Evolutionary conservation across 1,140 invertebrate species (phyloP), one percentile per base, ranked within the genome.

Genomic region (Drosophila serrata): DNA sequence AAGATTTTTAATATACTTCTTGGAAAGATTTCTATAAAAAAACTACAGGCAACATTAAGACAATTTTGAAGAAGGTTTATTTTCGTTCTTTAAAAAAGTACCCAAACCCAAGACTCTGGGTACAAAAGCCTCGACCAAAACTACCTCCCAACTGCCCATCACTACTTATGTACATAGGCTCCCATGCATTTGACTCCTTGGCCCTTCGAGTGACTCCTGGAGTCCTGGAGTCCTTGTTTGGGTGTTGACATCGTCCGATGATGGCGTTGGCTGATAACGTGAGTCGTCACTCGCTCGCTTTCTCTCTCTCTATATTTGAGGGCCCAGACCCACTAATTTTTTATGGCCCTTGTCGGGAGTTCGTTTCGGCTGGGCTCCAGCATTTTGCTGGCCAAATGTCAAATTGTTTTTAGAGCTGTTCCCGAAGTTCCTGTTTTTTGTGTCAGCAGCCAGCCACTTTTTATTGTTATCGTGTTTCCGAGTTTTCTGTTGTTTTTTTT

Each of bases 361-460:
- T 57, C 33, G 39, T 29, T 40, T 35, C 45, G 53, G 46, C 19
- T 59, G 46, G 37, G 40, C 46, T 19, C 31, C 60, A 29, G 51
- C 35, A 40, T 63, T 63, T 82, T 87, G 82, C 80, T 88, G 84
- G 85, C 85, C 84, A 90, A 84, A 88, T 90, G 80, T 90, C 84
- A 88, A 88, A 88, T 88, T 88, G 84, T 88, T 88, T 88, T 88
- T 84, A 90, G 81, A 88, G 81, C 85, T 80, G 72, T 61, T 46
- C 33, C 53, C 58, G 61, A n/a, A 45, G 58, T 75, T 75, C 37
- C 74, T 48, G 48, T 64, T 76, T n/a, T 72, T 79, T 72, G 75
- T 75, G 56, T 70, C 67, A 75, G 75, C 75, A 77, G 62, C 57
- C 69, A 72, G 73, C 57, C 62, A 72, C 63, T 79, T 78, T n/a